Evolutionary conservation across 2,888 invertebrate species (phyloP), one percentile per base, ranked within the genome.

Genomic region (Capitulum mitella): DNA sequence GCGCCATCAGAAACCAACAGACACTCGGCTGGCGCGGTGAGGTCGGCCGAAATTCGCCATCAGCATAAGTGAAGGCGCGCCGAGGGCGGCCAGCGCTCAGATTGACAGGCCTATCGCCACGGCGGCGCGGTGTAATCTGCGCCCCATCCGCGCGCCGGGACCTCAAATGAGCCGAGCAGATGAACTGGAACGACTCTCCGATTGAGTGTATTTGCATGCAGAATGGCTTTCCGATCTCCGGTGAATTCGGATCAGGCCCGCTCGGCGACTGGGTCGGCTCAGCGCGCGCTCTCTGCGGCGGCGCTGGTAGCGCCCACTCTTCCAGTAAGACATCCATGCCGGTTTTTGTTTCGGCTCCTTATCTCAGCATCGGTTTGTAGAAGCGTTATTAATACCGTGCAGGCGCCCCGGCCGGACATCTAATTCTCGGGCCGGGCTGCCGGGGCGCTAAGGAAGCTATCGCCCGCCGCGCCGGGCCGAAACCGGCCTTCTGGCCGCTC

Each of bases 281-380:
- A 61, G 32, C 10, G 14, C 16, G 14, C 32, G 16, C 16, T 16
- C 32, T 6, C 61, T 14, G 32, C n/a, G 16, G 32, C n/a, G 29
- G n/a, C 12, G 58, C 6, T 32, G 43, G 43, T 43, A 2, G 61
- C 29, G 32, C 5, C 61, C 3, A 16, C 61, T 0, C 61, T 32
- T 5, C 61, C 16, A 61, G 61, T 61, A 61, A 61, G 61, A 61
- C 32, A 32, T 61, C 32, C 61, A 16, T 5, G n/a, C 61, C 6
- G 5, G 32, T 61, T 61, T 61, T 61, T 14, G 16, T 61, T 32
- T 32, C 32, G 61, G 32, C 61, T 61, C 32, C 32, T 58, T 61
- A 61, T 61, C 61, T 61, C 61, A 61, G 61, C 61, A 61, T 61
- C 61, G 16, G 61, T 61, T 61, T 61, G 61, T 61, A 61, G 61